These are phyloP conservation scores for Dendrocincla tyrannina DNA, from an alignment of 2,797 vertebrate species.

Conservation along the genomic window DNA sequence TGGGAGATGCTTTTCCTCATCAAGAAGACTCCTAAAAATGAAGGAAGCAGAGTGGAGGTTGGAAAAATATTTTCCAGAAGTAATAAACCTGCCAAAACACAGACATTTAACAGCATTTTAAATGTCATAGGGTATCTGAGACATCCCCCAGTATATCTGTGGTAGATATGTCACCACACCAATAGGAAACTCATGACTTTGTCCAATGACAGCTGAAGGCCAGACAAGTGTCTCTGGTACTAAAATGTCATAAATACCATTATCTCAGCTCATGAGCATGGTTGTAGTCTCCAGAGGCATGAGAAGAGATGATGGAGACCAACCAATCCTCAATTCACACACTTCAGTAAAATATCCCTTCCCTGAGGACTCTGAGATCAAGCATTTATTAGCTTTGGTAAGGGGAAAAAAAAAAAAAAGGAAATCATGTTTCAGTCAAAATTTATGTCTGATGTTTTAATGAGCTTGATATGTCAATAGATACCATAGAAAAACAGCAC, in stretches of 20 bases:
- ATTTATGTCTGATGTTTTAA: background rate
- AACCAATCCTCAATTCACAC: background rate
- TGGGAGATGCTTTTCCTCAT: background rate
- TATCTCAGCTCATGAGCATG: background rate
- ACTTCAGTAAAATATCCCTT: background rate
- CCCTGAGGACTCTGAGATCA: background rate
- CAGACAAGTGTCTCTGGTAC: background rate
- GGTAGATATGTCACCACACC: background rate
- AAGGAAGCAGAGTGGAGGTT: background rate
- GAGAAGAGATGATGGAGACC: background rate
- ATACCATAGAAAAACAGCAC: background rate
- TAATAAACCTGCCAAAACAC: background rate
- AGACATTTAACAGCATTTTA: background rate
- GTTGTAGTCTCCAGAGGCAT: background rate
- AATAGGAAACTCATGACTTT: background rate
- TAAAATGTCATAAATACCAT: background rate
- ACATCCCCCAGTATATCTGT: background rate
- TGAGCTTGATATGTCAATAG: background rate
- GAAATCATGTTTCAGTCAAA: background rate
- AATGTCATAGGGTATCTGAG: background rate
- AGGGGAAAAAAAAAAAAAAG: background rate
- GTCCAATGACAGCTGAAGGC: background rate
- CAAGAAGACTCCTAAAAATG: background rate
- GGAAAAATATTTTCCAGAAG: background rate
- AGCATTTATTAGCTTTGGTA: background rate